Percentiles rank a stretch among this genome's conserved stretches.
These are phyloP conservation scores for Hylia prasina DNA, from an alignment of 2,113 vertebrate species.

Conservation along the genomic window DNA sequence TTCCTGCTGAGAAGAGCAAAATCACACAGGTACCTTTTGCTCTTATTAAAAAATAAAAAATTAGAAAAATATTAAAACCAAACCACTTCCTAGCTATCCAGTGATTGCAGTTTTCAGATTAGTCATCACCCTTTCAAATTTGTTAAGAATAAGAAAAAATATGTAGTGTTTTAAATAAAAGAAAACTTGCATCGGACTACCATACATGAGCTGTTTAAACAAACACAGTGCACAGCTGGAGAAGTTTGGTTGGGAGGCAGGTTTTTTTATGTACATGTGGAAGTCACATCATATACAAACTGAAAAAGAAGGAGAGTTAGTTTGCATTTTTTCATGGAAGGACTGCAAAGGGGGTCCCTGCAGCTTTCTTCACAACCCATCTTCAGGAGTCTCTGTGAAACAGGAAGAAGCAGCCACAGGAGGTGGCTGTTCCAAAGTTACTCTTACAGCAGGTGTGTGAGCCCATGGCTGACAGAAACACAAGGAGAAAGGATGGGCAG, in stretches of 20 bases:
- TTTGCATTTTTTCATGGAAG: constrained; percentile 46
- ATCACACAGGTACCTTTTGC: constrained; percentile 48
- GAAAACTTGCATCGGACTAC: constrained; percentile 66
- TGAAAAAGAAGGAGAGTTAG: constrained; percentile 54
- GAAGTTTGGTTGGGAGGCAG: constrained; percentile 78
- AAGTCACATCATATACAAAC: constrained; percentile 76
- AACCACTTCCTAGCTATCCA: constrained; percentile 68
- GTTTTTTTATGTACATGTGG: constrained; percentile 71
- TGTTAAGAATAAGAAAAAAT: constrained; percentile 57
- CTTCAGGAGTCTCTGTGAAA: not conserved
- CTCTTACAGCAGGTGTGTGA: not conserved
- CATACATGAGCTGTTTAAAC: constrained; percentile 75
- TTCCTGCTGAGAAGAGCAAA: constrained; percentile 65
- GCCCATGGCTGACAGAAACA: not conserved
- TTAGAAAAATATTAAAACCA: not conserved
- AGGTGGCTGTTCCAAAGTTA: not conserved
- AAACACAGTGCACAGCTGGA: constrained; percentile 85
- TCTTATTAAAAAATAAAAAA: not conserved
- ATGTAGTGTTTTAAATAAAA: constrained; percentile 76
- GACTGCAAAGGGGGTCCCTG: constrained; percentile 47
- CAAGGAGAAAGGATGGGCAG: not conserved
- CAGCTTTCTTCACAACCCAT: constrained; percentile 53
- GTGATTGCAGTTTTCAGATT: constrained; percentile 67
- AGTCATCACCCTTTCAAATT: too few species aligned
- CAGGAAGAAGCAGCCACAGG: constrained; percentile 15